These are phyloP conservation scores for Sternotherus odoratus DNA, from an alignment of 2,797 vertebrate genomes.

Conservation along the genomic window DNA sequence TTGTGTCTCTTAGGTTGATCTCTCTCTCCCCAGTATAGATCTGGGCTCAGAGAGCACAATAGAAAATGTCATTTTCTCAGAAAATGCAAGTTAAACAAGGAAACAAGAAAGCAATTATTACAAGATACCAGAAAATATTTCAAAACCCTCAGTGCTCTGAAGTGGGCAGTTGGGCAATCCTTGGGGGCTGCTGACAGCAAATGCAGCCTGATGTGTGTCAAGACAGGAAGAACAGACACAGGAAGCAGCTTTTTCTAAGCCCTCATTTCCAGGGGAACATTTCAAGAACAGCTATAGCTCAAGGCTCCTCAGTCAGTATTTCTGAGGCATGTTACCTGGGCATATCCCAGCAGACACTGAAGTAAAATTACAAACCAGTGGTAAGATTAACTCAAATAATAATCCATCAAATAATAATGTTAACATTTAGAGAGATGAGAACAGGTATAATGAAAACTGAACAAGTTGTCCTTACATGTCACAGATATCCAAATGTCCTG, in stretches of 20 bases:
- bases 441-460: not conserved
- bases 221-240: not conserved
- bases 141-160: not conserved
- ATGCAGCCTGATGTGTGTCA: not conserved
- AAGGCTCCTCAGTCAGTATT: not conserved
- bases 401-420: not conserved
- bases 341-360: not conserved
- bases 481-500: not conserved
- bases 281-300: not conserved
- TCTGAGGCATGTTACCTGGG: not conserved
- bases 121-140: not conserved
- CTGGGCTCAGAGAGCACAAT: not conserved
- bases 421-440: not conserved
- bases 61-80: not conserved
- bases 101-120: not conserved
- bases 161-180: not conserved
- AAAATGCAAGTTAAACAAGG: not conserved
- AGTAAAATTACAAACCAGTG: not conserved
- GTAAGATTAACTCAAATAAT: not conserved
- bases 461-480: not conserved
- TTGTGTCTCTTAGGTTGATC: too few relatives aligned
- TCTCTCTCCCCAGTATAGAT: too few relatives aligned
- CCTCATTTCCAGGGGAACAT: not conserved
- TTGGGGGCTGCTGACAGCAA: not conserved
- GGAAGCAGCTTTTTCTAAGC: not conserved